A percentile compares a stretch with the other conserved stretches of the same genome.
These are phyloP conservation scores for Heliothis peltigera DNA, from an alignment of 2,888 invertebrate genomes.

Conservation along the genomic window DNA sequence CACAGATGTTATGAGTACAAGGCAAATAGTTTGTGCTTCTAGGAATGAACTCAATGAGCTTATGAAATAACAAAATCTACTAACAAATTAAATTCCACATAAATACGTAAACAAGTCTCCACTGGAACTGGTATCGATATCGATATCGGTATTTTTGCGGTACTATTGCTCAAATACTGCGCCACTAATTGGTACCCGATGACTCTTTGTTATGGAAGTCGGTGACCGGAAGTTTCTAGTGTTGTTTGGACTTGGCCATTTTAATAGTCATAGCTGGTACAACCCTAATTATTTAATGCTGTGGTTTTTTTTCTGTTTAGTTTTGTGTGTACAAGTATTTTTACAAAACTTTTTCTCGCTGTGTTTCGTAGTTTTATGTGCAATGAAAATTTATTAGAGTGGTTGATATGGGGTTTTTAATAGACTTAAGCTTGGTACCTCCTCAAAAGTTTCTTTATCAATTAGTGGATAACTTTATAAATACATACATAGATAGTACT, in stretches of 20 bases:
- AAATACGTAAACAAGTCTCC: constrained; percentile 53
- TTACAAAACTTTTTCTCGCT: neutral
- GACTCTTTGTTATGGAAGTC: constrained; percentile 61
- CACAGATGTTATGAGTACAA: neutral
- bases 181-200: constrained; percentile 67
- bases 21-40: neutral
- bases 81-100: constrained; percentile 26
- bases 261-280: constrained; percentile 42
- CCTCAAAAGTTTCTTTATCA: too few relatives aligned
- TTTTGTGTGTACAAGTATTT: constrained; percentile 17
- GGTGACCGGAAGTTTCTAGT: constrained; percentile 68
- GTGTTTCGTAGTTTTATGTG: neutral
- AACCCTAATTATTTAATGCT: constrained; percentile 52
- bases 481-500: too few relatives aligned
- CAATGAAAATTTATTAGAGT: neutral
- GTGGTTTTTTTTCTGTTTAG: constrained; percentile 20
- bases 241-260: constrained; percentile 61
- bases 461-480: too few relatives aligned
- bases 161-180: constrained; percentile 44
- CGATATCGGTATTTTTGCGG: constrained; percentile 46
- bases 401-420: too few relatives aligned
- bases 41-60: neutral
- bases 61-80: constrained; percentile 17
- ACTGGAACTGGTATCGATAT: constrained; percentile 31
- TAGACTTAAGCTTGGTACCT: too few relatives aligned